Base-by-base conservation (phyloP, 2,113 vertebrate genomes). In the Oriolus oriolus region DNA sequence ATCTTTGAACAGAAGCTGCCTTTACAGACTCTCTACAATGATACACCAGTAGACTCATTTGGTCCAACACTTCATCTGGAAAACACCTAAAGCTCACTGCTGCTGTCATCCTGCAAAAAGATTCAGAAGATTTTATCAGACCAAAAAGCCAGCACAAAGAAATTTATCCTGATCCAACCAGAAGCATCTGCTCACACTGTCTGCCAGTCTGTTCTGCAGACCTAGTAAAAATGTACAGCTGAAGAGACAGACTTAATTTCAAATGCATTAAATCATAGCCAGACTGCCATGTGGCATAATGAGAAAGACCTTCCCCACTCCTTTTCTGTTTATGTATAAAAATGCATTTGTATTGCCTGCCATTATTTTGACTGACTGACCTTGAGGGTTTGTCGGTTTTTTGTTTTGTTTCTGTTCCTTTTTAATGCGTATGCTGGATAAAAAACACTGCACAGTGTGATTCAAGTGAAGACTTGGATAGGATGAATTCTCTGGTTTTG, bases 231-330 rank as follows among this genome's bases (percentile, higher is more conserved):
- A 87, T 45, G 69, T 97, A 89, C 94, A 96, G 93, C 89, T 97
- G 94, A 97, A 90, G 89, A 97, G 95, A 91, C 94, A 97, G 94
- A 94, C 94, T 95, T 95, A 95, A 96, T 96, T 96, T 96, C 81
- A 95, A 92, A 95, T 85, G 78, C 91, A 94, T 96, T 96, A 97
- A 95, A 95, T 96, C 94, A 96, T 79, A 95, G 91, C 89, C 93
- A 96, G 84, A 91, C 91, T 96, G 87, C 73, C 80, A 87, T 59
- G 64, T 95, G 94, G 87, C 93, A 95, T 89, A 94, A 95, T 85
- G 74, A 93, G 85, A 86, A 90, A 93, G 91, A 93, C 56, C 74
- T 89, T 94, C 81, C 87, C 81, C 86, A 78, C 80, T 95, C 93
- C 61, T 92, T 84, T 92, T 87, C 84, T 95, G 93, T 89, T 96